Evolutionary conservation across 2,113 vertebrate genomes (phyloP).

Genomic region (Hystrix brachyura): DNA sequence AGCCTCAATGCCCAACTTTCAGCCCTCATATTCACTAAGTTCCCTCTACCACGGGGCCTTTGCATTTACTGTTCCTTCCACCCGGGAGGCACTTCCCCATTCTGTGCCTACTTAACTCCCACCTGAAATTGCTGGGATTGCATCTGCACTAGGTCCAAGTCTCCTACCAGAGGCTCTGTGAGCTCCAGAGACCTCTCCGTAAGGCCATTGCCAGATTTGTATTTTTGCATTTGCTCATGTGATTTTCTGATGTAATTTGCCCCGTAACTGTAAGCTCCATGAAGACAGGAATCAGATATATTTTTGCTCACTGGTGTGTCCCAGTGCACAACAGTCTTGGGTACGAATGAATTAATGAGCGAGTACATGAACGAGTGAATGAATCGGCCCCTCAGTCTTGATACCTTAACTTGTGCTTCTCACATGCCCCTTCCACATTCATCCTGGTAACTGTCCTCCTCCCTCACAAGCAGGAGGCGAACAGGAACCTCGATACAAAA

Average conservation of each 20-base stretch:
- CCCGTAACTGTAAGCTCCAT: not conserved
- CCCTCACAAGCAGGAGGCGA: not conserved
- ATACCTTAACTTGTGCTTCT: not conserved
- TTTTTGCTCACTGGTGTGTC: not conserved
- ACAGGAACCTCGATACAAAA: not conserved
- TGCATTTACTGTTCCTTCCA: not conserved
- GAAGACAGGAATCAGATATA: not conserved
- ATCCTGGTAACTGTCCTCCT: not conserved
- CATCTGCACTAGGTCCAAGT: not conserved
- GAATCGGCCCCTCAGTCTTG: not conserved
- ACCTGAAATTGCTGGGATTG: not conserved
- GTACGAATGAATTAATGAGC: not conserved
- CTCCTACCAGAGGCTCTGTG: not conserved
- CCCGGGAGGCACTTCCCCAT: not conserved
- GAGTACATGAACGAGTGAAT: not conserved
- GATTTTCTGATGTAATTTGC: not conserved
- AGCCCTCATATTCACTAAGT: not conserved
- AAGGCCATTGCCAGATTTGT: not conserved
- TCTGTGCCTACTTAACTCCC: not conserved
- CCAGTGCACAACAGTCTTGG: not conserved
- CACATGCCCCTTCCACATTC: accelerated
- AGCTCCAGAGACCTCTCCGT: not conserved
- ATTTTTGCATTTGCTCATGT: not conserved
- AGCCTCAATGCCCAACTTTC: not conserved
- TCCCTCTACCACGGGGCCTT: not conserved